A percentile compares a stretch with the other conserved stretches of the same genome.
Evolutionary conservation across 2,797 vertebrate species (phyloP).

Genomic region (Hafferia zeledoni): DNA sequence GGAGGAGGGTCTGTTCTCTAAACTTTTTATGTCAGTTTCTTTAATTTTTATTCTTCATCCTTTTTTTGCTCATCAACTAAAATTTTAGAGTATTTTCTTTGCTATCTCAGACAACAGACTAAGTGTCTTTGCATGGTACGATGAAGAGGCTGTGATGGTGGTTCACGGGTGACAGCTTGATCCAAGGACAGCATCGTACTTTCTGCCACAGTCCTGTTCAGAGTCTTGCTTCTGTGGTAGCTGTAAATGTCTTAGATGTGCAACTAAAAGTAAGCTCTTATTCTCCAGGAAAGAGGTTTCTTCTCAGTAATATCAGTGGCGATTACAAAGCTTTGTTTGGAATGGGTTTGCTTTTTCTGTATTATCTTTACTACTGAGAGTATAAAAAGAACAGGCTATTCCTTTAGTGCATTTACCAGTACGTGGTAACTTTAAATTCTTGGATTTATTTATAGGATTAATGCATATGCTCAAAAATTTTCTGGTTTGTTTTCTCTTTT

Average conservation of each 20-base stretch:
- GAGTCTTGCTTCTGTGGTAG: neutral
- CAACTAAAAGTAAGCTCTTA: neutral
- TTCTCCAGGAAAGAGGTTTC: neutral
- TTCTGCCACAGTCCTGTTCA: neutral
- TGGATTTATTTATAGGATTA: neutral
- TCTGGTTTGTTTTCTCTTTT: neutral
- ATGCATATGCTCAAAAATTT: neutral
- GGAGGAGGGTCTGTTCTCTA: accelerated
- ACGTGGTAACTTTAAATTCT: neutral
- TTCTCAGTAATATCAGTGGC: neutral
- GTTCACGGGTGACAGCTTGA: neutral
- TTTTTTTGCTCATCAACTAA: neutral
- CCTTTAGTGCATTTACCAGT: neutral
- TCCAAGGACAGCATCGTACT: neutral
- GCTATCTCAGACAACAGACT: neutral
- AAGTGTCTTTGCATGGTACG: neutral
- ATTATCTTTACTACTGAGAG: neutral
- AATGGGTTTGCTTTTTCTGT: neutral
- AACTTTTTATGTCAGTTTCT: neutral
- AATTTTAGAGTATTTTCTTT: neutral
- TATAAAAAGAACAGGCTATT: neutral
- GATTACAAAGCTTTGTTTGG: neutral
- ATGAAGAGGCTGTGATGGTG: neutral
- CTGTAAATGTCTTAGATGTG: neutral
- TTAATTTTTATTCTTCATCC: neutral